Evolutionary conservation across 2,888 invertebrate genomes (phyloP).

Genomic region (Platycheirus albimanus): DNA sequence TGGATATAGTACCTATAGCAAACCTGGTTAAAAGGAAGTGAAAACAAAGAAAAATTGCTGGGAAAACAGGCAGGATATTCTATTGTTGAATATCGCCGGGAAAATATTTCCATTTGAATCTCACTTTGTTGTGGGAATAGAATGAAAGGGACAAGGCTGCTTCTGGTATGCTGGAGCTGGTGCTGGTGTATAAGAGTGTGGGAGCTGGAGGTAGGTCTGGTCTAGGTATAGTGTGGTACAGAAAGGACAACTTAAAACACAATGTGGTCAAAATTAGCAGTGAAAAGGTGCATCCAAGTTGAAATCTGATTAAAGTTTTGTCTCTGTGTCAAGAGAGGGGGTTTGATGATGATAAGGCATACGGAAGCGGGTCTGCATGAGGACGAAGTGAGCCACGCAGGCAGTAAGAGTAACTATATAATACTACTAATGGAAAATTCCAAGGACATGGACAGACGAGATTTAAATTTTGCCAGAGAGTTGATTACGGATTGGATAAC

Average conservation of each 20-base stretch:
- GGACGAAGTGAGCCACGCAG: too few relatives aligned
- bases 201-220: neutral
- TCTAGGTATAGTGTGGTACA: constrained; percentile 5
- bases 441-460: constrained; percentile 41
- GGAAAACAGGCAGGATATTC: constrained; percentile 60
- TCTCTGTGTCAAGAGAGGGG: constrained; percentile 29
- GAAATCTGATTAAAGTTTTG: constrained; percentile 72
- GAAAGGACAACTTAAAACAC: constrained; percentile 65
- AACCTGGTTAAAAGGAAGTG: constrained; percentile 45
- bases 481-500: constrained; percentile 64
- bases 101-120: constrained; percentile 64
- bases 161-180: too few relatives aligned
- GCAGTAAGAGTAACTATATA: too few relatives aligned
- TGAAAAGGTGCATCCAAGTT: constrained; percentile 74
- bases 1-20: constrained; percentile 32
- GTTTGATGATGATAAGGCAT: too few relatives aligned
- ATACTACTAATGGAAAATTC: constrained; percentile 35
- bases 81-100: constrained; percentile 64
- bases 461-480: constrained; percentile 53
- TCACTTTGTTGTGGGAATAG: constrained; percentile 32
- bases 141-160: constrained; percentile 17
- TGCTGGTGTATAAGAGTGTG: neutral
- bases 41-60: constrained; percentile 49
- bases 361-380: too few relatives aligned
- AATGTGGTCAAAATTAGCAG: constrained; percentile 73